These are phyloP conservation scores for Corythornis cristatus DNA, from an alignment of 2,113 vertebrate genomes.

Conservation along the genomic window DNA sequence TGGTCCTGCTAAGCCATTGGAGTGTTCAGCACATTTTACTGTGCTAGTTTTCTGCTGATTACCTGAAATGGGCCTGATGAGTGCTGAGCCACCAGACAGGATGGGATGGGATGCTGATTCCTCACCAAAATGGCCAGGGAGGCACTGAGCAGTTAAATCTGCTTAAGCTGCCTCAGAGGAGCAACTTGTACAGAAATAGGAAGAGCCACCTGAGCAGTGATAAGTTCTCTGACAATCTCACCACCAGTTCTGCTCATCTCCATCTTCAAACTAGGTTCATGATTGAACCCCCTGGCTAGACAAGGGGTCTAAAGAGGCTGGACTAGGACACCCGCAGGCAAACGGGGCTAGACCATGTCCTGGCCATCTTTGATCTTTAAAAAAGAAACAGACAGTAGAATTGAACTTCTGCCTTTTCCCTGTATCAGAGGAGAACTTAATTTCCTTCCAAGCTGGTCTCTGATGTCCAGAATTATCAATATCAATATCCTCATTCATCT, in stretches of 20 bases:
- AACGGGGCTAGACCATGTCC: background rate
- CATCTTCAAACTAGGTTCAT: background rate
- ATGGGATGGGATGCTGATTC: background rate
- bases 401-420: background rate
- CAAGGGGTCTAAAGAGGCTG: background rate
- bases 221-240: background rate
- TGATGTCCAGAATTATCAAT: background rate
- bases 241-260: background rate
- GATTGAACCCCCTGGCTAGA: background rate
- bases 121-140: background rate
- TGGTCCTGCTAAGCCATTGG: background rate
- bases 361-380: background rate
- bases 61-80: background rate
- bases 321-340: background rate
- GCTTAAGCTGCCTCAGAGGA: background rate
- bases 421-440: background rate
- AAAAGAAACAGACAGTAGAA: background rate
- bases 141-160: background rate
- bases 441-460: background rate
- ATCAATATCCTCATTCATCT: background rate
- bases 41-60: background rate
- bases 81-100: background rate
- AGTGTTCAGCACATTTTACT: background rate
- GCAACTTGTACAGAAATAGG: background rate
- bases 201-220: background rate